Conservation (phyloP, 2,797 vertebrate species). For the Hafferia zeledoni region DNA sequence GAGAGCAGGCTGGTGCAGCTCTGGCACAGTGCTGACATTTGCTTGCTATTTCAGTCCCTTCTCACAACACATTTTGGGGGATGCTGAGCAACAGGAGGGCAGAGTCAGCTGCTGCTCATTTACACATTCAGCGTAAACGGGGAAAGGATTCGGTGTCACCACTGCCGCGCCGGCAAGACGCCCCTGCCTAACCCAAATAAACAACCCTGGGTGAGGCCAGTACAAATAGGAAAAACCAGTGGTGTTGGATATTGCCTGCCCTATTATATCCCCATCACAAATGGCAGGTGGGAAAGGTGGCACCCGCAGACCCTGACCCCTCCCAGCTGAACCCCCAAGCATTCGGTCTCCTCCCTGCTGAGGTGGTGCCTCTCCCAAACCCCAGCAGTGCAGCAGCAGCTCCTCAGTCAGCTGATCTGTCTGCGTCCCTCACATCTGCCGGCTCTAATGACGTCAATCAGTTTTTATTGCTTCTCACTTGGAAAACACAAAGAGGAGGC, state of each 20-base stretch:
- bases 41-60: conserved; percentile 14
- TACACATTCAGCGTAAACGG: background rate
- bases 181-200: conserved; percentile 3
- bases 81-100: conserved; percentile 39
- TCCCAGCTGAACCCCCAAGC: background rate
- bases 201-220: background rate
- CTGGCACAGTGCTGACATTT: background rate
- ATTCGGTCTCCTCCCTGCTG: background rate
- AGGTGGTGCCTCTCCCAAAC: background rate
- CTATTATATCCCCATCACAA: background rate
- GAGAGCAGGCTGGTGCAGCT: background rate
- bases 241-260: background rate
- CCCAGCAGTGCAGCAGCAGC: background rate
- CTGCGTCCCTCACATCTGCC: conserved; percentile 41
- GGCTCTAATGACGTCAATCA: conserved; percentile 41
- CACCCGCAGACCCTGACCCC: no score
- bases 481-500: conserved; percentile 31
- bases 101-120: conserved; percentile 38
- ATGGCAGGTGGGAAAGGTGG: background rate
- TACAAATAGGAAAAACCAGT: background rate
- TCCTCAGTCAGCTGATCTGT: conserved; percentile 23
- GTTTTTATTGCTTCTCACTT: conserved; percentile 50
- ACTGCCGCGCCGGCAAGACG: background rate
- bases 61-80: background rate
- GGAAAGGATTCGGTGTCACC: background rate